Conservation (phyloP, 92 coral and sea anemone genomes). For the Porites evermanni region DNA sequence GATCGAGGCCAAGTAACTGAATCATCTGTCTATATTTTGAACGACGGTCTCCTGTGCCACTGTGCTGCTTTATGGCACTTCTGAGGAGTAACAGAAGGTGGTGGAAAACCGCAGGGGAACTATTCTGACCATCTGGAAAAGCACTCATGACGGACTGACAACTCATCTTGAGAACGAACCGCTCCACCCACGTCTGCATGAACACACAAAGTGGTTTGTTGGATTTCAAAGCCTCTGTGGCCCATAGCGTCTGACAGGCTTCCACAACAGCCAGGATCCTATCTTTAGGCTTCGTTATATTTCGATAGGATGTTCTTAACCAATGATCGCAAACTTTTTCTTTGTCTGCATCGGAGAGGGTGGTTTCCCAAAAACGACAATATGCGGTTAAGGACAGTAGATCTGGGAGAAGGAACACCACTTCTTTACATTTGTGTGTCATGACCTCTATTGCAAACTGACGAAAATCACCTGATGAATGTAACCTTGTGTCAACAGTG, state of each 20-base stretch:
- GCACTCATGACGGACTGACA: conserved; percentile 7
- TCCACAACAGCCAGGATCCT: conserved; percentile 20
- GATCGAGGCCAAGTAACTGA: conserved; percentile 23
- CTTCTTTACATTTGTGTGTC: neutral
- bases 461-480: conserved; percentile 13
- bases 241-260: conserved; percentile 1
- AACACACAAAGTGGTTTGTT: neutral
- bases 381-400: neutral
- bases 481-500: conserved; percentile 54
- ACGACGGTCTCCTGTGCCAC: conserved; percentile 24
- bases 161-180: conserved; percentile 16
- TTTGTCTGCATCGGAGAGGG: neutral
- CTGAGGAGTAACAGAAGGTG: neutral
- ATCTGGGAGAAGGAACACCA: neutral
- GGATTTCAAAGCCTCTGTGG: neutral
- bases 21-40: conserved; percentile 24
- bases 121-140: conserved; percentile 14
- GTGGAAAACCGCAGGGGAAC: neutral
- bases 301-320: neutral
- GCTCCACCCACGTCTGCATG: conserved; percentile 19
- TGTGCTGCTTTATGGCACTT: neutral
- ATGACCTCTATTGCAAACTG: neutral
- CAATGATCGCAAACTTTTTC: neutral
- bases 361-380: neutral
- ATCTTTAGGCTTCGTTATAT: neutral